phyloP scores from a whole-genome alignment of 2,113 vertebrate species.

The Eretmochelys imbricata region DNA sequence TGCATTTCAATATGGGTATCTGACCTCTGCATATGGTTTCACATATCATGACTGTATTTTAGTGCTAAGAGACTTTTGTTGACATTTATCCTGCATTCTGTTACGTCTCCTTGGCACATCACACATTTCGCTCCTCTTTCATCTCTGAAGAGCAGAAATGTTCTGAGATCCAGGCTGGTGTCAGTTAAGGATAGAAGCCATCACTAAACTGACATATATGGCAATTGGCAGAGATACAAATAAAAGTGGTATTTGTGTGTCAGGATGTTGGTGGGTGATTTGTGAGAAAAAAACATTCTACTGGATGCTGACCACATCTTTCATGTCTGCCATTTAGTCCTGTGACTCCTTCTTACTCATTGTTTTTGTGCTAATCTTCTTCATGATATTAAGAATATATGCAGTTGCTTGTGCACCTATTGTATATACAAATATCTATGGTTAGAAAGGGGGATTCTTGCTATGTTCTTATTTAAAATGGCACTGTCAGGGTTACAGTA shows the following conservation, averaged over 20 bases:
- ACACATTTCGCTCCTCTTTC: conserved; percentile 60
- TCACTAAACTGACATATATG: conserved; percentile 56
- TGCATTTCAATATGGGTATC: conserved; percentile 27
- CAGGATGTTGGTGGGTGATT: conserved; percentile 62
- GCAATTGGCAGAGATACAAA: conserved; percentile 73
- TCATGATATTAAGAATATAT: neutral
- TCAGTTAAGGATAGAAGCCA: conserved; percentile 71
- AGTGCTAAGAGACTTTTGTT: conserved; percentile 58
- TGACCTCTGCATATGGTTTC: conserved; percentile 33
- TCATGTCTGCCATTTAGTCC: conserved; percentile 24
- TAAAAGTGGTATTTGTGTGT: conserved; percentile 70
- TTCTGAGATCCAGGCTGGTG: conserved; percentile 55
- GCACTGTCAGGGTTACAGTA: neutral
- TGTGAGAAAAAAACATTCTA: conserved; percentile 47
- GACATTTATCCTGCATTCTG: conserved; percentile 53
- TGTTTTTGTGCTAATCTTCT: neutral
- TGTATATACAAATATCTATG: neutral
- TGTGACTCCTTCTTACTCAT: neutral
- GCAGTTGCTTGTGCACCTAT: neutral
- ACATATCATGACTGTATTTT: conserved; percentile 38
- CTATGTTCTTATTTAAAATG: neutral
- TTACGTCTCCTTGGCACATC: conserved; percentile 59
- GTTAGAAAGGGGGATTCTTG: neutral
- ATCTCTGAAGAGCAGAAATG: conserved; percentile 66
- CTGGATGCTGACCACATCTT: conserved; percentile 50